Conservation (phyloP, 2,113 vertebrate species). For the Lamprotornis superbus region DNA sequence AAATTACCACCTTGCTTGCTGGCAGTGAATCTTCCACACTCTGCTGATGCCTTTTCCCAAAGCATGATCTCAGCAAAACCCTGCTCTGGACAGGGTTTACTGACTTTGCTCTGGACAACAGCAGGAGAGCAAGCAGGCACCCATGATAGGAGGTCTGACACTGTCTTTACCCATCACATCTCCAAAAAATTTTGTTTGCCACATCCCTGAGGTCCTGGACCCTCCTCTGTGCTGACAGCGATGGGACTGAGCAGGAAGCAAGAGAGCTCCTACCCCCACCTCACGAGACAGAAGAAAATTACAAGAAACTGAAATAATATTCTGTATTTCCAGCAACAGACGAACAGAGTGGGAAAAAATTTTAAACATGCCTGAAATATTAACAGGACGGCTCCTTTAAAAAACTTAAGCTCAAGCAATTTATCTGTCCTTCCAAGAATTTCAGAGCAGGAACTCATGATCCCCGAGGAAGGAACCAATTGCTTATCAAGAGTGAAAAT, state of each 20-base stretch:
- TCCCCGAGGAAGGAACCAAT: conserved; percentile 45
- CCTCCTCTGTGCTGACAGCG: background rate
- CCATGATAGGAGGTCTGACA: background rate
- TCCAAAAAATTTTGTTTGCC: background rate
- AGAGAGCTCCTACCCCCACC: background rate
- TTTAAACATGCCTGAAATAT: background rate
- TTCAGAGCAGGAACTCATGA: conserved; percentile 19
- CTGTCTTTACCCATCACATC: background rate
- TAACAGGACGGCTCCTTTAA: background rate
- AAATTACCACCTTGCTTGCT: background rate
- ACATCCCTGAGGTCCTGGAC: background rate
- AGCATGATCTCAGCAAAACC: background rate
- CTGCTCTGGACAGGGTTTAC: background rate
- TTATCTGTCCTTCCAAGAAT: conserved; percentile 40
- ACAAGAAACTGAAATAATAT: background rate
- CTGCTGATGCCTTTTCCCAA: background rate
- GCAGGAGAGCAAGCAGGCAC: background rate
- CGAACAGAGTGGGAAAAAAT: background rate
- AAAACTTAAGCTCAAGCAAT: conserved; percentile 38
- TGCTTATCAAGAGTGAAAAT: conserved; percentile 48
- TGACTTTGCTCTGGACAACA: background rate
- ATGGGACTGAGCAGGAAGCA: background rate
- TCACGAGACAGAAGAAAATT: background rate
- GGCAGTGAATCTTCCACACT: background rate
- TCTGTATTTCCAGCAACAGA: background rate